Percentiles rank a stretch among this genome's conserved stretches.
These are phyloP conservation scores for Gallinago stenura DNA, from an alignment of 2,797 vertebrate species.

Conservation along the genomic window DNA sequence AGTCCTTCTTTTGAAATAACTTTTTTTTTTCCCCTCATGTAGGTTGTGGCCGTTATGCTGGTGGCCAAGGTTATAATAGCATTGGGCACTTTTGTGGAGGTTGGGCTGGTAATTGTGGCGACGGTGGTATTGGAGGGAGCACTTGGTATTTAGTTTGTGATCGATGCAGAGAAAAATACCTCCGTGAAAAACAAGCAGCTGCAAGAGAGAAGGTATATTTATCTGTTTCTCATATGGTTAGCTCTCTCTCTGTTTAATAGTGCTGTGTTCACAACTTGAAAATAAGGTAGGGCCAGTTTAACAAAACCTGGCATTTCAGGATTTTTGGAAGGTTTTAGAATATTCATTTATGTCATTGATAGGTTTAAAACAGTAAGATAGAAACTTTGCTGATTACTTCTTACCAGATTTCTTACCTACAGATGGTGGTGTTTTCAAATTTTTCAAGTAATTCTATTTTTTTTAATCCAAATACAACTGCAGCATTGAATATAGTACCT, in stretches of 20 bases:
- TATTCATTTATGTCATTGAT: not conserved
- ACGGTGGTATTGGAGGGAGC: constrained; percentile 97
- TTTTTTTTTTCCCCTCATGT: not conserved
- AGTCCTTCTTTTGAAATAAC: not conserved
- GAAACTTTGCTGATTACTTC: not conserved
- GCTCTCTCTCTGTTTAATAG: not conserved
- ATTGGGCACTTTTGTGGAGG: constrained; percentile 99
- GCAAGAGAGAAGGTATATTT: constrained; percentile 93
- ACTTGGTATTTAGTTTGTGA: constrained; percentile 99
- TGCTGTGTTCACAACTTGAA: not conserved
- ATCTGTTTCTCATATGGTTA: not conserved
- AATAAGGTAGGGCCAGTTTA: not conserved
- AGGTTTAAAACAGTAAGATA: not conserved
- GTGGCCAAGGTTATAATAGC: constrained; percentile 98
- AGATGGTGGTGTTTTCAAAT: not conserved
- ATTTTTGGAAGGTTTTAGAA: not conserved
- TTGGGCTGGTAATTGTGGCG: constrained; percentile 98
- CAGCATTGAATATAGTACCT: not conserved
- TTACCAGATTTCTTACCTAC: not conserved
- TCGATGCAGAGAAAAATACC: constrained; percentile 96
- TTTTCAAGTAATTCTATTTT: not conserved
- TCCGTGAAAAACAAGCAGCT: constrained; percentile 96
- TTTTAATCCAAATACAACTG: not conserved
- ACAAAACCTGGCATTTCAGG: not conserved
- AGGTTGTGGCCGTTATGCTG: constrained; percentile 99